Evolutionary conservation across 2,113 vertebrate genomes (phyloP), one percentile per base, ranked within the genome.

Genomic region (Apteryx owenii): DNA sequence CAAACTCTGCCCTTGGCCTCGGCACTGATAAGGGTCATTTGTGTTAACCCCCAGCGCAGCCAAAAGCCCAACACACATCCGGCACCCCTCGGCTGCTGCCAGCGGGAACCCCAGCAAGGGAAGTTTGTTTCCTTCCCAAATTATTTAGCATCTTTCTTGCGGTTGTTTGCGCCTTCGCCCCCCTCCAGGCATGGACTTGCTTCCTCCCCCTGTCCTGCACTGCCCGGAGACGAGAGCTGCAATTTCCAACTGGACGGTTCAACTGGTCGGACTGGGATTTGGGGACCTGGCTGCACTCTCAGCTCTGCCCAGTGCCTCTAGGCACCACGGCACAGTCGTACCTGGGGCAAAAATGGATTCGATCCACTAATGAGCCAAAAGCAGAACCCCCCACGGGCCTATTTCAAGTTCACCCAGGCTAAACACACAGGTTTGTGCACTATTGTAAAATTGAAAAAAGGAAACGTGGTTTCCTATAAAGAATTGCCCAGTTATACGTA

Each of bases 241-340:
- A 38, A 38, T 38, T 38, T 58, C 22, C 73, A 44, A 20, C 42
- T 5, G 31, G 51, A 72, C 71, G 77, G 48, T 95, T 13, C 33
- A 31, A 88, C 94, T 85, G 94, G 91, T 95, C 16, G 38, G n/a
- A 88, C 94, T 85, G 94, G 91, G 88, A 85, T 11, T 5, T 0
- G 13, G 40, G 76, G 56, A 70, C 28, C 38, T 3, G 2, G n/a
- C 68, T 36, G 51, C 2, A 5, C 42, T 73, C 68, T 23, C 25
- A 3, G 62, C 46, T 46, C 36, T 38, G 36, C 36, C 36, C 36
- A 38, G 36, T 38, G 36, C 36, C 36, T 38, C 36, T 36, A 7
- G 36, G 51, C 68, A 44, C 7, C 7, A 33, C 5, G 3, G 51
- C 6, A 3, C 1, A 2, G 87, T 51, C 1, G 13, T 13, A 25